A percentile compares a stretch with the other conserved stretches of the same genome.
These are phyloP conservation scores for Scolanthus callimorphus DNA, from an alignment of 92 coral and sea anemone species.

Conservation along the genomic window DNA sequence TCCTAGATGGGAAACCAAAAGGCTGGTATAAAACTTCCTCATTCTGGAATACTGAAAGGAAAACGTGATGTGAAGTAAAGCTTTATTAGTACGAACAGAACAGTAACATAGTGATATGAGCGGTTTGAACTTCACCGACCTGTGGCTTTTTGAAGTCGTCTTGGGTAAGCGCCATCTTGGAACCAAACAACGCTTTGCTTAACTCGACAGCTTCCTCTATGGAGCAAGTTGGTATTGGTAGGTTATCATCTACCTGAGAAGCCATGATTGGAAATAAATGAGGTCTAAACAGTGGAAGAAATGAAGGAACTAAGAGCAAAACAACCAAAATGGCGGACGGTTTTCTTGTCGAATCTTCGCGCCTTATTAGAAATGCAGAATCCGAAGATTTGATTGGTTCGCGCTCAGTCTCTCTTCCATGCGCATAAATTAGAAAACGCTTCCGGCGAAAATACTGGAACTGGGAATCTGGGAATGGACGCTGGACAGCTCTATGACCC, in stretches of 20 bases:
- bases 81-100: too few species aligned
- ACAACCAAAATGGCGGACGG: neutral
- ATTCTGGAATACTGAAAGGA: slow-evolving; percentile 13
- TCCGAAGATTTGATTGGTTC: neutral
- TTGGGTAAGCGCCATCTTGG: slow-evolving; percentile 39
- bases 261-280: neutral
- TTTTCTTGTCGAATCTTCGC: slow-evolving; percentile 14
- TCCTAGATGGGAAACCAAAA: slow-evolving; percentile 23
- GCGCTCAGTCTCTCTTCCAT: neutral
- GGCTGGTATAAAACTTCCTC: slow-evolving; percentile 16
- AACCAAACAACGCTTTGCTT: slow-evolving; percentile 57
- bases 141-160: slow-evolving; percentile 69
- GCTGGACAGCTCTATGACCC: too few species aligned
- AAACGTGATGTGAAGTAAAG: too few species aligned
- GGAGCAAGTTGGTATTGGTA: slow-evolving; percentile 51
- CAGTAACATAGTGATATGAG: too few species aligned
- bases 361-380: slow-evolving; percentile 7
- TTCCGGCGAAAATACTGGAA: too few species aligned
- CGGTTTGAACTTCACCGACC: too few species aligned
- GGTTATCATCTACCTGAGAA: slow-evolving; percentile 8
- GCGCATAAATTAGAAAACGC: neutral
- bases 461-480: too few species aligned
- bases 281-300: neutral
- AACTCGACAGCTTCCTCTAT: slow-evolving; percentile 63
- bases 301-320: too few species aligned